These are phyloP conservation scores for Mormyrus proboscirostris DNA, from an alignment of 2,797 vertebrate genomes.

Conservation along the genomic window DNA sequence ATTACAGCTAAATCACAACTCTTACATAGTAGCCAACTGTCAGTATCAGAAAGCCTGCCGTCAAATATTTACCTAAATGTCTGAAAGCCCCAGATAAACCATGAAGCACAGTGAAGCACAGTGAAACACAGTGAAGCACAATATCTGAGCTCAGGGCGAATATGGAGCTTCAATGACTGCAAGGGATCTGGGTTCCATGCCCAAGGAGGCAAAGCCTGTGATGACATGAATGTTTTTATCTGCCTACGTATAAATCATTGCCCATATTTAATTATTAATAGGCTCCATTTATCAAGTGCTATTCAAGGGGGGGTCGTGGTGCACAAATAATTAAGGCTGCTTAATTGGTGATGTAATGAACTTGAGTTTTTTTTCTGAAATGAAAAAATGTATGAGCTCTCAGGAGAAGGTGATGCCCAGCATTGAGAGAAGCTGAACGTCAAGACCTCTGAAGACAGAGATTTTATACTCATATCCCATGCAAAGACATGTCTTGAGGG, in stretches of 20 bases:
- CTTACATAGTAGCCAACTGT: neutral
- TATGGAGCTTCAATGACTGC: neutral
- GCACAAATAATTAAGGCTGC: neutral
- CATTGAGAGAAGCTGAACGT: neutral
- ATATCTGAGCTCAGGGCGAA: neutral
- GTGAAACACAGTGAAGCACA: neutral
- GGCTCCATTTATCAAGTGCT: neutral
- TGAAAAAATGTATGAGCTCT: neutral
- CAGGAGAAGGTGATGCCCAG: neutral
- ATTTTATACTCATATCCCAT: neutral
- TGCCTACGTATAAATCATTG: conserved; percentile 6
- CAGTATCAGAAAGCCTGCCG: neutral
- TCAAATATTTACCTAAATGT: neutral
- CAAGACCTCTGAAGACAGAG: neutral
- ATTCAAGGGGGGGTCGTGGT: neutral
- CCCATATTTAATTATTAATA: conserved; percentile 17
- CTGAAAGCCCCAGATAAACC: neutral
- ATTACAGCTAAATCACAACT: conserved; percentile 4
- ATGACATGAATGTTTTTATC: neutral
- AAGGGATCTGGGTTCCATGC: no score
- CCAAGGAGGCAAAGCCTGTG: neutral
- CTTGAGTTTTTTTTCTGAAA: neutral
- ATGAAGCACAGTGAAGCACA: neutral
- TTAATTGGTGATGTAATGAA: conserved; percentile 5
- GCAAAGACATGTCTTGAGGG: neutral